Evolutionary conservation across 2,797 vertebrate genomes (phyloP).

Genomic region (Pelochelys cantorii): DNA sequence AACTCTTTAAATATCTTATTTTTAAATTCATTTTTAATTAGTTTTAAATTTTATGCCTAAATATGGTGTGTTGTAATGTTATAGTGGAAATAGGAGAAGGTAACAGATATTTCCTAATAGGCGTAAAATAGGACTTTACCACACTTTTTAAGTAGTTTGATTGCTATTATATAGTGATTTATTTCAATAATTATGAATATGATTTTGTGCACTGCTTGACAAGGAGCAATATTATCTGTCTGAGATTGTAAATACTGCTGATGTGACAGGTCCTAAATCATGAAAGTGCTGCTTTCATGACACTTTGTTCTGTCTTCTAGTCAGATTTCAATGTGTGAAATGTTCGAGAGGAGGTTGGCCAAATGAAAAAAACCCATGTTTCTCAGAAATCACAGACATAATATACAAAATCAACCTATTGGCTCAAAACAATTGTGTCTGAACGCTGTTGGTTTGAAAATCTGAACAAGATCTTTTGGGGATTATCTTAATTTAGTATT

Average conservation of each 20-base stretch:
- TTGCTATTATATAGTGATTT: background rate
- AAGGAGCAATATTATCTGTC: background rate
- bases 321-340: background rate
- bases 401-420: background rate
- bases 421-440: background rate
- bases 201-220: background rate
- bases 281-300: background rate
- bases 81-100: background rate
- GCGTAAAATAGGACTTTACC: background rate
- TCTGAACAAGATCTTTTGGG: background rate
- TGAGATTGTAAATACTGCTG: background rate
- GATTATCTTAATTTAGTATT: background rate
- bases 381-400: background rate
- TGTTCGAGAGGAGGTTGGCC: background rate
- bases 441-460: background rate
- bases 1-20: background rate
- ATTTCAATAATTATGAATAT: background rate
- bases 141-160: background rate
- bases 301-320: background rate
- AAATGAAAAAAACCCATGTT: background rate
- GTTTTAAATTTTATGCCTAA: background rate
- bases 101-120: background rate
- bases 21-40: background rate
- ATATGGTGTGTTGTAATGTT: background rate
- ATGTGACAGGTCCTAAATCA: background rate